Evolutionary conservation across 2,797 vertebrate species (phyloP), one percentile per base, ranked within the genome.

Genomic region (Saxicola maurus): DNA sequence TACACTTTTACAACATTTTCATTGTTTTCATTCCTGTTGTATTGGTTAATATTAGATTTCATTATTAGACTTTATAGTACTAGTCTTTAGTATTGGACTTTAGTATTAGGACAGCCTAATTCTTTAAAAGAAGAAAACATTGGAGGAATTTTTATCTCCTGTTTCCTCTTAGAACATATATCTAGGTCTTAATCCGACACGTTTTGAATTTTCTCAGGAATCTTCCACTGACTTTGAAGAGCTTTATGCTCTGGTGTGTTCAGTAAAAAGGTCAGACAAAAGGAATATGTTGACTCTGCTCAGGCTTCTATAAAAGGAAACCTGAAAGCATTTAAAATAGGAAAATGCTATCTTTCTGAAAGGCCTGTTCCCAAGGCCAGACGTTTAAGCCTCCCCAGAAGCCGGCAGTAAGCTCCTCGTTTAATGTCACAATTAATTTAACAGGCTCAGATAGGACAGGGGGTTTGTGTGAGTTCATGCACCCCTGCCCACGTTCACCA

Each of bases 351-450:
- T 84, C 91, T 94, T 94, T 88, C 67, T 79, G 69, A 80, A 90
- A 87, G 16, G 19, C 11, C 2, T 53, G 59, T 88, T 95, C 85
- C 86, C 72, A 84, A 84, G 57, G 23, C 30, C 65, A 77, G 30
- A 17, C 14, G 13, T 89, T 90, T 79, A 86, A 86, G 81, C 55
- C 53, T 94, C 51, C 72, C 69, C 94, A 92, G 92, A 91, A 94
- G 95, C 87, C 53, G 7, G 49, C 52, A 91, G 48, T 76, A 86
- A 94, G 90, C 84, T 87, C 65, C 85, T 91, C 35, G 69, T 53
- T 49, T 80, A 61, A 87, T 93, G 94, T 92, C 89, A 91, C 81
- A 93, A 92, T 94, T 95, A 94, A 92, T 96, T 96, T 92, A 93
- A 89, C 64, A 82, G 87, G 35, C 75, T 79, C 56, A 90, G 46